Base-by-base conservation (phyloP, 2,888 invertebrate genomes). In the Xanthia togata region DNA sequence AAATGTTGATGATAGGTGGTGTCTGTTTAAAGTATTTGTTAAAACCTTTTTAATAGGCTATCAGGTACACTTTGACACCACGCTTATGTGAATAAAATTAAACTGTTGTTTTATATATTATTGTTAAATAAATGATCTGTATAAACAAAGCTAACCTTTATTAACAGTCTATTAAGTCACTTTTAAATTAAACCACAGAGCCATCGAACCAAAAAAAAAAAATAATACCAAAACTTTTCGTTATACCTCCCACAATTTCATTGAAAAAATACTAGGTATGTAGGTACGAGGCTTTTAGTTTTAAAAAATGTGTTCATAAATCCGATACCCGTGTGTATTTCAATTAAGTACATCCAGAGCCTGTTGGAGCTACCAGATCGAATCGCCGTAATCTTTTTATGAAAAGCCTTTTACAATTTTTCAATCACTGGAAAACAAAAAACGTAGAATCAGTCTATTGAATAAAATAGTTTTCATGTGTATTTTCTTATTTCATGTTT, bases 321-420 rank as follows among this genome's bases (percentile, higher is more conserved):
- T 31, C 55, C 59, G 47, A 60, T 31, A 63, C 38, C 57, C 62
- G 23, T 83, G 67, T 59, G 44, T 50, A 47, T 78, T 73, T 20
- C 38, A 84, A 78, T 76, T 50, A 76, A 67, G 26, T 63, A 63
- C 26, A 74, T 69, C n/a, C 59, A 69, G 38, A 65, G 60, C 50
- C 55, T 31, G 65, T 70, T 70, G 26, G 63, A 70, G 65, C 67
- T 47, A 64, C 62, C 35, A 67, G 65, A 60, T 69, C 53, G 50
- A 35, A 41, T 31, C 6, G 55, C 60, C 41, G 70, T 59, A 81
- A 81, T 71, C 63, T 78, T 72, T 84, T 82, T 72, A 60, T 59
- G 20, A 60, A 72, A 72, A 47, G n/a, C 60, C 23, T 68, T 67
- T 70, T 5, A 73, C 41, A 38, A 60, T 44, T 75, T 67, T 71